Evolutionary conservation across 2,113 vertebrate species (phyloP), one percentile per base, ranked within the genome.

Genomic region (Trichechus manatus): DNA sequence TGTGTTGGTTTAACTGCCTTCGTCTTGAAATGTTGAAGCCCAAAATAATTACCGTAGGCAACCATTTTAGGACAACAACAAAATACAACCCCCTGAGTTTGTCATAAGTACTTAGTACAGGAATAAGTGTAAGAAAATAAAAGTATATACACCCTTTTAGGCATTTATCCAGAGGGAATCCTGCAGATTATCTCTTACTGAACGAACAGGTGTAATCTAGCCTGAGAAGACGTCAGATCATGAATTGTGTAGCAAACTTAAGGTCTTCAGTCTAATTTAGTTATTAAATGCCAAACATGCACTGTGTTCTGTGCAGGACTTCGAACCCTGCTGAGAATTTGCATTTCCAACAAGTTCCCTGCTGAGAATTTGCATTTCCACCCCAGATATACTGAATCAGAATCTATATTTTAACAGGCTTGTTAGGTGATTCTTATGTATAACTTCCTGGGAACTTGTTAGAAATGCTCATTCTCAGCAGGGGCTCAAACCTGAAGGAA

Each of bases 101-200:
- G 6, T 77, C 3, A 0, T 42, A 9, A 27, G 3, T 27, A 9
- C 8, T 50, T 25, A 17, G 2, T 25, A 44, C 7, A 1, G 42
- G 33, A 68, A 5, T 31, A 1, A 42, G 9, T 44, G 61, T 22
- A 8, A 29, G 74, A 20, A 31, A 10, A 2, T 0, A 17, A 44
- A 42, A 25, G 74, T 5, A 0, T 5, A 0, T 77, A 2, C 3
- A 1, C 82, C 3, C 6, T 33, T 31, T 22, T 39, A 39, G 70
- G 64, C 33, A 1, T 19, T 9, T 42, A 33, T 23, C 29, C 19
- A 1, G 14, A 6, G 33, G 42, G 56, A 59, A 23, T 9, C 53
- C 66, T 36, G 39, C 23, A 9, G 7, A 1, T 3, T 22, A 42
- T 36, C 2, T 75, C 36, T 4, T 5, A 39, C 0, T 36, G 22